A percentile compares a stretch with the other conserved stretches of the same genome.
phyloP scores from a whole-genome alignment of 2,888 invertebrate species.

The Lasioglossum villosulum region DNA sequence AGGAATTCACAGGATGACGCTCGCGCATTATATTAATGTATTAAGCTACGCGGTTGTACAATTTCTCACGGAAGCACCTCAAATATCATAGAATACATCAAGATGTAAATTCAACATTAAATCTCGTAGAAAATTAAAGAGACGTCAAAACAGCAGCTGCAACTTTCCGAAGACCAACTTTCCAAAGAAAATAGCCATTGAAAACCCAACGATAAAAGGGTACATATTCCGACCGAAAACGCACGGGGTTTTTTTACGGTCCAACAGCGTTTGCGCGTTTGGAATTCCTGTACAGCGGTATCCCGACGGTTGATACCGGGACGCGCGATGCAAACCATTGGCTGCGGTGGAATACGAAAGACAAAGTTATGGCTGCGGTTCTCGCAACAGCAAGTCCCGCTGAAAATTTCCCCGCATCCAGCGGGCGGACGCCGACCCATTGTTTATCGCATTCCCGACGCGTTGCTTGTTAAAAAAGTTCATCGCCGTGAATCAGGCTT shows the following conservation, averaged over 20 bases:
- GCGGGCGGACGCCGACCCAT: slow-evolving; percentile 53
- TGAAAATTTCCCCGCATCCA: slow-evolving; percentile 60
- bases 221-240: too few species aligned
- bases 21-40: not conserved
- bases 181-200: not conserved
- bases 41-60: not conserved
- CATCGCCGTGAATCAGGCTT: slow-evolving; percentile 71
- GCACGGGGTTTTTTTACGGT: slow-evolving; percentile 13
- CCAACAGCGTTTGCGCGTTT: slow-evolving; percentile 50
- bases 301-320: slow-evolving; percentile 22
- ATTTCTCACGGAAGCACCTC: not conserved
- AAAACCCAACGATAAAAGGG: not conserved
- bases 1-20: not conserved
- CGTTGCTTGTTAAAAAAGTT: slow-evolving; percentile 77
- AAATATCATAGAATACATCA: too few species aligned
- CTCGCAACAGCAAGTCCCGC: slow-evolving; percentile 34
- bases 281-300: slow-evolving; percentile 35
- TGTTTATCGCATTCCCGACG: slow-evolving; percentile 76
- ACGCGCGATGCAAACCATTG: slow-evolving; percentile 42
- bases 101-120: not conserved
- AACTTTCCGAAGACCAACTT: not conserved
- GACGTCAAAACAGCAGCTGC: not conserved
- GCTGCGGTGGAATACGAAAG: slow-evolving; percentile 39
- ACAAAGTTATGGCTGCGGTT: slow-evolving; percentile 52
- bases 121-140: not conserved